Evolutionary conservation across 2,888 invertebrate genomes (phyloP), one percentile per base, ranked within the genome.

Genomic region (Odontocerum albicorne): DNA sequence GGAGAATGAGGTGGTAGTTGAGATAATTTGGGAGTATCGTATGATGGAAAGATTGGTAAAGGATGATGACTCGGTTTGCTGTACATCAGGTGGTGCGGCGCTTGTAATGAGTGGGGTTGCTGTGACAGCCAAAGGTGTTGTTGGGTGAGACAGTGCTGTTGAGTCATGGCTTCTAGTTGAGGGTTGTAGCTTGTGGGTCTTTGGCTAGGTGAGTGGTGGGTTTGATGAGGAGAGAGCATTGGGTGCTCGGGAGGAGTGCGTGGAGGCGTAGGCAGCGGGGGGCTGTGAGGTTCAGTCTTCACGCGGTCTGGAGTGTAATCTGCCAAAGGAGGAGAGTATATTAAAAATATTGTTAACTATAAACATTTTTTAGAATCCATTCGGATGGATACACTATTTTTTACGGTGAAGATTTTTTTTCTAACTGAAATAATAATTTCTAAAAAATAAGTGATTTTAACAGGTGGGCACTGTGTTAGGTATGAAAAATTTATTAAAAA

Each of bases 221-320:
- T 36, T 19, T 47, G 46, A 35, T 46, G 38, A 46, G 59, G 72
- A 68, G 46, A 69, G 68, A 73, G 8, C 22, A 27, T 43, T 27
- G 35, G 42, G 10, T 77, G 63, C 15, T 80, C 86, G 47, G 87
- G 87, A 66, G 88, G 87, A 64, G 87, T 87, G 63, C 84, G 85
- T 10, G 88, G 88, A 36, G 88, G 87, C 62, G 88, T 88, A 62
- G 87, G 75, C 63, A 88, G 76, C 52, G 84, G 83, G 46, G 73
- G 74, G 35, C 72, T 72, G 54, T 81, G 80, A 61, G 82, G 73
- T 68, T 84, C 84, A 53, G 81, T 73, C 67, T 84, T 84, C 62
- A 84, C 82, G 66, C 76, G 66, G 55, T 77, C 77, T 66, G 79
- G 80, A 53, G 83, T 77, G 20, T 78, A 40, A 20, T 49, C 10